Conservation (phyloP, 2,888 invertebrate species). For the Laothoe populi region DNA sequence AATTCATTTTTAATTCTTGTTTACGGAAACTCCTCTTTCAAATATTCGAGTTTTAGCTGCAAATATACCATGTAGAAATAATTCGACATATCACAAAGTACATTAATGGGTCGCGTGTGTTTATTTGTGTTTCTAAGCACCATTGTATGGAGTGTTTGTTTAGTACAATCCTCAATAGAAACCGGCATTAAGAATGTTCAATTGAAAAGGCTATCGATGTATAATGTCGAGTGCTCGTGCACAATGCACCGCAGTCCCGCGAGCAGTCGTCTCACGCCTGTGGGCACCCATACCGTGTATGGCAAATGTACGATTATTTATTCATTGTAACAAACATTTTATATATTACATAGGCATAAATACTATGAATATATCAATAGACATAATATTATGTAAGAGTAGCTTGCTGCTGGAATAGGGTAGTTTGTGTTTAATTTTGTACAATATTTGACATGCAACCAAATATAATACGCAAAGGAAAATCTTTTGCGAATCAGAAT, state of each 20-base stretch:
- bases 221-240: conserved; percentile 48
- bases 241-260: conserved; percentile 51
- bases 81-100: neutral
- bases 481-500: no score
- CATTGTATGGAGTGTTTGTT: conserved; percentile 47
- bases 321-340: conserved; percentile 2
- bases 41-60: neutral
- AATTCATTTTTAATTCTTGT: no score
- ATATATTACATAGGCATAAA: neutral
- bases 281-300: neutral
- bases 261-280: neutral
- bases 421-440: no score
- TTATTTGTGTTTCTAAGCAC: conserved; percentile 32
- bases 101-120: conserved; percentile 11
- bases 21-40: no score
- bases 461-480: no score
- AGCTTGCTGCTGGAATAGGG: no score
- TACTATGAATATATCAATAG: neutral
- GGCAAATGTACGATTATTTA: conserved; percentile 2
- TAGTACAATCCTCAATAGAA: conserved; percentile 48
- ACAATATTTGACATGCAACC: no score
- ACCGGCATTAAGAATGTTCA: conserved; percentile 49
- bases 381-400: no score
- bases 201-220: conserved; percentile 69
- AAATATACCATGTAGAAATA: neutral